Evolutionary conservation across 2,797 vertebrate genomes (phyloP).

Genomic region (Pseudochaenichthys georgianus): DNA sequence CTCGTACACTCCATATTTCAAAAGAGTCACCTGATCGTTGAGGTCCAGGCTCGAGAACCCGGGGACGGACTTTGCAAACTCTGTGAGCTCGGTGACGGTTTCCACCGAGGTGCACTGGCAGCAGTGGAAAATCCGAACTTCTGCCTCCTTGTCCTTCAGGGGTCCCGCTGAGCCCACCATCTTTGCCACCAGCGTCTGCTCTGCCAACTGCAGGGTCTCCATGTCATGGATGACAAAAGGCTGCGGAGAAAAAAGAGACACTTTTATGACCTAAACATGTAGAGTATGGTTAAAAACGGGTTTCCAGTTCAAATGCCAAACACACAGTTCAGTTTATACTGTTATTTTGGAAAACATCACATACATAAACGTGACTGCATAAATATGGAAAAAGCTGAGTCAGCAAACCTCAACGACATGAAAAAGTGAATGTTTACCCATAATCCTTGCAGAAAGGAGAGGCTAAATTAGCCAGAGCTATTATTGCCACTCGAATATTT

Average conservation of each 20-base stretch:
- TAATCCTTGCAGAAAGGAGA: conserved; percentile 17
- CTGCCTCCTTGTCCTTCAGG: conserved; percentile 92
- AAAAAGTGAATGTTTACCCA: conserved; percentile 51
- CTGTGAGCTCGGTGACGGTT: conserved; percentile 94
- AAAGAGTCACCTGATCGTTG: conserved; percentile 95
- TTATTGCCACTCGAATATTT: conserved; percentile 46
- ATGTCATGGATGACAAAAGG: conserved; percentile 98
- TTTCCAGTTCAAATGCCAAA: conserved; percentile 3
- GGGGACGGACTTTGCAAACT: conserved; percentile 97
- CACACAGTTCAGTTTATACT: neutral
- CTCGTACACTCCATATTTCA: conserved; percentile 97
- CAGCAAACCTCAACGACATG: conserved; percentile 21
- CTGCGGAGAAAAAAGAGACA: conserved; percentile 63
- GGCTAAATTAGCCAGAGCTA: neutral
- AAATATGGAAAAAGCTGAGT: conserved; percentile 49
- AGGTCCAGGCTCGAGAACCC: conserved; percentile 92
- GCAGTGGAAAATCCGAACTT: conserved; percentile 95
- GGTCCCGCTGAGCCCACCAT: conserved; percentile 84
- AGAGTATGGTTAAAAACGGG: neutral
- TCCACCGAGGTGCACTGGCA: conserved; percentile 96
- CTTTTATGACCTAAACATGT: neutral
- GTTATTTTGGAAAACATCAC: conserved; percentile 7
- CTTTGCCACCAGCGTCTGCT: conserved; percentile 93
- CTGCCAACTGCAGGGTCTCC: conserved; percentile 95
- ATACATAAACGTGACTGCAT: conserved; percentile 30